A percentile compares a stretch with the other conserved stretches of the same genome.
Conservation (phyloP, 2,797 vertebrate genomes). For the Thamnophis elegans region DNA sequence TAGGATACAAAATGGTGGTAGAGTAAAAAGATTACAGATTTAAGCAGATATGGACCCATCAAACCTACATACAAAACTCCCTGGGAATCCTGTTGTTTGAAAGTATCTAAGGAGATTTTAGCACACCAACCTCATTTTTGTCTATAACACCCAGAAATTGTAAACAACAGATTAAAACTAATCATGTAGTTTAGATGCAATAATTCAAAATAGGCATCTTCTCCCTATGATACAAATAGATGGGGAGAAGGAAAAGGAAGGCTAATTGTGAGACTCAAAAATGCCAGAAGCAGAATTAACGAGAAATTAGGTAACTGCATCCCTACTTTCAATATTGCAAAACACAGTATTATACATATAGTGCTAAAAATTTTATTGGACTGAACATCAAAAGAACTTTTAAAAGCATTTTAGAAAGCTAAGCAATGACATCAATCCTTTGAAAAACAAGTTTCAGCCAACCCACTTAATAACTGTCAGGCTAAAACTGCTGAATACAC, state of each 20-base stretch:
- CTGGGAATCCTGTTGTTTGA: not conserved
- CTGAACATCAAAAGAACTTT: conserved; percentile 1
- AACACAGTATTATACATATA: not conserved
- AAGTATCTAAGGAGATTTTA: not conserved
- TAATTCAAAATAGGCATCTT: not conserved
- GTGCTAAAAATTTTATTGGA: conserved; percentile 6
- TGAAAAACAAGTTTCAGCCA: not conserved
- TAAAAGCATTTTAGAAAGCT: not conserved
- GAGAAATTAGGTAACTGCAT: not conserved
- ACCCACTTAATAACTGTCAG: conserved; percentile 1
- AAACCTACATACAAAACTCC: not conserved
- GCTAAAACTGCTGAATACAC: conserved; percentile 21
- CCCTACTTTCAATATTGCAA: not conserved
- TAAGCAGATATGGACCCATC: not conserved
- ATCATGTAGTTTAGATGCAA: not conserved
- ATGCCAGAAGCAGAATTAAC: not conserved
- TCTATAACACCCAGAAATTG: not conserved
- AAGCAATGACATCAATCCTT: not conserved
- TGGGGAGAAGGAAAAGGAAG: not conserved
- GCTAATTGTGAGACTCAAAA: not conserved
- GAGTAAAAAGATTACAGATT: not conserved
- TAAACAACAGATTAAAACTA: not conserved
- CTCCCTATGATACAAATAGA: not conserved
- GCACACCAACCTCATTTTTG: not conserved
- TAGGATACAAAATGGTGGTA: not conserved